A percentile compares a stretch with the other conserved stretches of the same genome.
phyloP scores from a whole-genome alignment of 1,140 invertebrate species.

The Eueides isabella region DNA sequence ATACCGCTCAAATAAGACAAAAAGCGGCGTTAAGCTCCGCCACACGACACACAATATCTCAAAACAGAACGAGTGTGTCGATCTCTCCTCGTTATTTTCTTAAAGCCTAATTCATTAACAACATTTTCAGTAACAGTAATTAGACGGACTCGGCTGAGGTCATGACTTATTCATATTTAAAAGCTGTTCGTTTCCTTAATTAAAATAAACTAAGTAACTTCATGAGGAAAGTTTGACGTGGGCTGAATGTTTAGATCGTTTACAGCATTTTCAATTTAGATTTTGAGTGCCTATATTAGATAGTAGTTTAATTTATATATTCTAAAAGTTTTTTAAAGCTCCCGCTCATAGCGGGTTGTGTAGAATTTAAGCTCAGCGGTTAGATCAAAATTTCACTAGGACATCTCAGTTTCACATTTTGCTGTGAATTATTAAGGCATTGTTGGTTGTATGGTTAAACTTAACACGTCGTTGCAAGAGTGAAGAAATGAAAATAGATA shows the following conservation, averaged over 20 bases:
- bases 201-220: constrained; percentile 41
- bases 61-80: background rate
- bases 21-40: too few relatives aligned
- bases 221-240: constrained; percentile 34
- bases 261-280: background rate
- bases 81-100: constrained; percentile 25
- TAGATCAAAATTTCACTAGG: too few relatives aligned
- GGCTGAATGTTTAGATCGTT: constrained; percentile 29
- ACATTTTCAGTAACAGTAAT: constrained; percentile 21
- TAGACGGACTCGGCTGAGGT: constrained; percentile 21
- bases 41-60: too few relatives aligned
- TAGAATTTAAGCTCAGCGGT: too few relatives aligned
- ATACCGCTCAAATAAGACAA: too few relatives aligned
- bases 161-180: constrained; percentile 30
- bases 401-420: too few relatives aligned
- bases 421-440: too few relatives aligned
- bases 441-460: too few relatives aligned
- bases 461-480: too few relatives aligned
- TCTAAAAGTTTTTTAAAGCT: too few relatives aligned
- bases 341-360: too few relatives aligned
- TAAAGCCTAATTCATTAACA: constrained; percentile 35
- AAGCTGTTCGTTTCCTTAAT: constrained; percentile 37
- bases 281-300: constrained; percentile 2
- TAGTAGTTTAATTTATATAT: background rate
- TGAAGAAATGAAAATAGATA: too few relatives aligned